Evolutionary conservation across 2,797 vertebrate species (phyloP).

Genomic region (Notolabrus celidotus): DNA sequence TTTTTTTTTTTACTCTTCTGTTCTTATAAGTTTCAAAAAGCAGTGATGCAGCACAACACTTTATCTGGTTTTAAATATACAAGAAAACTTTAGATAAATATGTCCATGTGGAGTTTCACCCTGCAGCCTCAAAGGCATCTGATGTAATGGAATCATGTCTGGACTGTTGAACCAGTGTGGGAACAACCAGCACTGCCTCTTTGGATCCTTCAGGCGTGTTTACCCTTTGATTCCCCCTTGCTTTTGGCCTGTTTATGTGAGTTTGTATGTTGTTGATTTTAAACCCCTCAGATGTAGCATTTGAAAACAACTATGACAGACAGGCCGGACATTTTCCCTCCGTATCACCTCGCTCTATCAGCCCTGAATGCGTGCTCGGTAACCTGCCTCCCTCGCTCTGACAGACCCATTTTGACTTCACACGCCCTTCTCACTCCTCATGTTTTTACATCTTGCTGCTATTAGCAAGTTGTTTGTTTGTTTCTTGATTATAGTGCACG

Average conservation of each 20-base stretch:
- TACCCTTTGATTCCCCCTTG: constrained; percentile 31
- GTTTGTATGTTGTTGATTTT: constrained; percentile 46
- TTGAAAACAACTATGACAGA: constrained; percentile 57
- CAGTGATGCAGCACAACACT: not conserved
- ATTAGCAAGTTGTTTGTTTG: constrained; percentile 43
- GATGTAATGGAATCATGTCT: constrained; percentile 34
- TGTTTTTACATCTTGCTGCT: constrained; percentile 56
- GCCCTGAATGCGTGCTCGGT: constrained; percentile 27
- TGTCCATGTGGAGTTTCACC: constrained; percentile 14
- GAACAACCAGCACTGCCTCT: constrained; percentile 34
- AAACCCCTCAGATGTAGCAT: constrained; percentile 40
- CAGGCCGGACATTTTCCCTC: constrained; percentile 45
- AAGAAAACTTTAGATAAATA: constrained; percentile 16
- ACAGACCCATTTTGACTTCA: constrained; percentile 31
- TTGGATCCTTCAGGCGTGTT: constrained; percentile 38
- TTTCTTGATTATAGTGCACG: constrained; percentile 17
- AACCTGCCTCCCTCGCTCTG: constrained; percentile 38
- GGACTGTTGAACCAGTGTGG: constrained; percentile 38
- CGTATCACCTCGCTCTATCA: constrained; percentile 38
- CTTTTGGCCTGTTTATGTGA: constrained; percentile 46
- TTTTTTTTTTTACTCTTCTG: not conserved
- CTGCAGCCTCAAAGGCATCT: constrained; percentile 1
- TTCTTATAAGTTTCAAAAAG: constrained; percentile 3
- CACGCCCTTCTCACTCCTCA: constrained; percentile 15
- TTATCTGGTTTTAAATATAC: constrained; percentile 16